Evolutionary conservation across 2,113 vertebrate genomes (phyloP), one percentile per base, ranked within the genome.

Genomic region (Microtus richardsoni): DNA sequence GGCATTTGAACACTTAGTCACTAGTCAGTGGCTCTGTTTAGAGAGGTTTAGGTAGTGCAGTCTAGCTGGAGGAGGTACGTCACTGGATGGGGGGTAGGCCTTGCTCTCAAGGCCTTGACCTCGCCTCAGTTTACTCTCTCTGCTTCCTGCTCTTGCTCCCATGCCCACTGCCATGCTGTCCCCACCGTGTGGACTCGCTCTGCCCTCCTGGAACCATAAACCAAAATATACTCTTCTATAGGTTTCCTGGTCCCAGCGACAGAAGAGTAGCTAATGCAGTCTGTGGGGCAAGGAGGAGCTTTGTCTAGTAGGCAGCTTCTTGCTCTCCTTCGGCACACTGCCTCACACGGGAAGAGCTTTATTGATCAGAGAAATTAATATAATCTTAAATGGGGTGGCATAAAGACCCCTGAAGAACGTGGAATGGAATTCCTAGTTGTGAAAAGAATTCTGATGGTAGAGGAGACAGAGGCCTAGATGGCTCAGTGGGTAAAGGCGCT

Each of bases 291-390:
- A 92, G n/a, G 52, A 39, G 83, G 30, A 60, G 54, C 74, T 77
- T 24, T 1, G 14, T 14, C 64, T 47, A 1, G n/a, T 41, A 77
- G 75, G 52, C 24, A 82, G 60, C 26, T 83, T 13, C 70, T 28
- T 66, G n/a, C 49, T n/a, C 19, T 68, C 93, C 54, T 78, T 80
- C n/a, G 80, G 52, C 79, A 86, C 17, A 82, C 49, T 39, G 7
- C 58, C 39, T 84, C 71, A 30, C 22, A 80, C 78, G 49, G 54
- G 85, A 80, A 86, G 49, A 44, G 7, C 44, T 82, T 36, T 90
- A 83, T 77, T 86, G 93, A 16, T 74, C 82, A 74, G 58, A 64
- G 68, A 90, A 92, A 77, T 58, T 44, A 71, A 66, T 52, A 30
- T 41, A 66, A 85, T 24, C 1, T 85, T 89, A 79, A 66, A 54